A percentile compares a stretch with the other conserved stretches of the same genome.
Conservation (phyloP, 2,113 vertebrate genomes). For the Helogale parvula region DNA sequence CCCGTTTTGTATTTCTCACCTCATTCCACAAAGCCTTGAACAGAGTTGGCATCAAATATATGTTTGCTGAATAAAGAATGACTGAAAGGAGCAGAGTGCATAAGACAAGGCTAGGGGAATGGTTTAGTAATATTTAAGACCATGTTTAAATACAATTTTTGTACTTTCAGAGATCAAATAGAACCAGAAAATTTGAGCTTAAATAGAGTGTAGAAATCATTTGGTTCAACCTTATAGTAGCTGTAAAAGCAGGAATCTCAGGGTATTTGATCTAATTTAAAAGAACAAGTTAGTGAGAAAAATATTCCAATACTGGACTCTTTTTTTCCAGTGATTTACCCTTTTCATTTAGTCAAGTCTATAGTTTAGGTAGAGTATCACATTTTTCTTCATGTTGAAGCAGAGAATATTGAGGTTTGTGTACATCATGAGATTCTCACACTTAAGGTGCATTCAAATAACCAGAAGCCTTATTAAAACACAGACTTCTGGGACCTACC, state of each 20-base stretch:
- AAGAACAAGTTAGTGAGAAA: neutral
- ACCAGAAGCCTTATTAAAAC: neutral
- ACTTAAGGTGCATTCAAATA: neutral
- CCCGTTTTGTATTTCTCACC: neutral
- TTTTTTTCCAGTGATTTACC: neutral
- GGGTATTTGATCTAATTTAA: neutral
- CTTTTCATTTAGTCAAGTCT: neutral
- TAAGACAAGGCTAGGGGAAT: neutral
- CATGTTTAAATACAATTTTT: neutral
- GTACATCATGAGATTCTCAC: neutral
- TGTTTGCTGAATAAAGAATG: neutral
- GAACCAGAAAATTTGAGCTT: neutral
- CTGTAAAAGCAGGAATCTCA: neutral
- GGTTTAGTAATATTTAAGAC: neutral
- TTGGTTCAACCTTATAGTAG: neutral
- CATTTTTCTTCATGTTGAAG: neutral
- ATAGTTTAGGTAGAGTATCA: neutral
- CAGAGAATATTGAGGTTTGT: neutral
- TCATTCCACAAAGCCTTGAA: neutral
- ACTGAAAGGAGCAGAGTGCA: neutral
- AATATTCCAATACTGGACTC: neutral
- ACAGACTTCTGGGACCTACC: neutral
- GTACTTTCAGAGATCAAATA: neutral
- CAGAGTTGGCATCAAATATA: fast-evolving
- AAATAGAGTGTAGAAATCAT: neutral